A percentile compares a stretch with the other conserved stretches of the same genome.
These are phyloP conservation scores for Malacoctenus gilli DNA, from an alignment of 2,797 vertebrate species.

Conservation along the genomic window DNA sequence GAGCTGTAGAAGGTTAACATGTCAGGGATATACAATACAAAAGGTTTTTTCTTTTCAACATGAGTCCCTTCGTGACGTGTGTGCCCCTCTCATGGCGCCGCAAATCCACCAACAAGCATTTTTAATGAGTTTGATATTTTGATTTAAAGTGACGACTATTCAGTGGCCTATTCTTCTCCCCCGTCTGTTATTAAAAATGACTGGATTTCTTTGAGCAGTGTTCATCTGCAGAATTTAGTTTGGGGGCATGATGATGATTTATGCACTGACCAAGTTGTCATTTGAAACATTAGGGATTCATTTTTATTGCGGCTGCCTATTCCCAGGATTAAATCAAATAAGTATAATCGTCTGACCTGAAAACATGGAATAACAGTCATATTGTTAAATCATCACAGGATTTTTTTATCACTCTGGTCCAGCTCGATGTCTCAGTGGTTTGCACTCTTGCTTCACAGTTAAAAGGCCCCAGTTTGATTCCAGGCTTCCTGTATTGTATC, in stretches of 20 bases:
- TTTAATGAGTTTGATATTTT: slow-evolving; percentile 57
- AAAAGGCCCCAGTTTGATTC: too few species aligned
- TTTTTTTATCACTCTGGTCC: too few species aligned
- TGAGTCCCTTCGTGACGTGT: slow-evolving; percentile 44
- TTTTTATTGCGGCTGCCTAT: slow-evolving; percentile 15
- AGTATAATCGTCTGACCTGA: slow-evolving; percentile 5
- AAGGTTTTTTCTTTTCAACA: slow-evolving; percentile 36
- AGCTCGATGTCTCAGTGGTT: too few species aligned
- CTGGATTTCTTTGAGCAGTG: slow-evolving; percentile 15
- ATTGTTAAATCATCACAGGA: slow-evolving; percentile 7
- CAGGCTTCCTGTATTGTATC: too few species aligned
- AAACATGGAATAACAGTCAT: slow-evolving; percentile 5
- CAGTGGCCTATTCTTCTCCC: neutral
- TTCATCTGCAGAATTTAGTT: slow-evolving; percentile 17
- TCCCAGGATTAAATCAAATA: slow-evolving; percentile 1
- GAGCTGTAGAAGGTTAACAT: slow-evolving; percentile 69
- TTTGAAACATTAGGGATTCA: neutral
- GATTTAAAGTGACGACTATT: slow-evolving; percentile 31
- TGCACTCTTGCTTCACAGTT: too few species aligned
- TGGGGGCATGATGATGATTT: slow-evolving; percentile 10
- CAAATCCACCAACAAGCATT: slow-evolving; percentile 42
- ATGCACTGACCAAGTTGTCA: slow-evolving; percentile 17
- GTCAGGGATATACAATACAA: slow-evolving; percentile 52
- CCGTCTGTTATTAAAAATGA: slow-evolving; percentile 20
- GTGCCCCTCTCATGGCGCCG: slow-evolving; percentile 34